These are phyloP conservation scores for Arrhamphus sclerolepis DNA, from an alignment of 2,797 vertebrate species.

Conservation along the genomic window DNA sequence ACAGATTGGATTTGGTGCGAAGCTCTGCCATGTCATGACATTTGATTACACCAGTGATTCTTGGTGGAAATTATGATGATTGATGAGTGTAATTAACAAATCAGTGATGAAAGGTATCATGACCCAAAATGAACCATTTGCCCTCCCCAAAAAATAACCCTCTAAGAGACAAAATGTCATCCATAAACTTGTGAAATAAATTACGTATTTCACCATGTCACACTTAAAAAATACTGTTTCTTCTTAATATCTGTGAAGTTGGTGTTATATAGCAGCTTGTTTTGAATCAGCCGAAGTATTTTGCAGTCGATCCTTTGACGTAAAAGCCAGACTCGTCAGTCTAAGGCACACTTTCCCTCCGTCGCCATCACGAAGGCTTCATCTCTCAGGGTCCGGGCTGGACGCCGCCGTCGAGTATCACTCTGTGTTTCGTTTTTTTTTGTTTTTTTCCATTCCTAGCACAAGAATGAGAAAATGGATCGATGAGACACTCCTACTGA, in stretches of 20 bases:
- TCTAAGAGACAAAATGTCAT: conserved; percentile 28
- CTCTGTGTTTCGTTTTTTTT: background rate
- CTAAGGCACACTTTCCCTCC: conserved; percentile 82
- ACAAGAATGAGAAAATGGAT: conserved; percentile 49
- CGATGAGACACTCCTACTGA: conserved; percentile 23
- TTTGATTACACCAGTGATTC: conserved; percentile 27
- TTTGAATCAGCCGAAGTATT: conserved; percentile 37
- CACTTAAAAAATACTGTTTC: conserved; percentile 58
- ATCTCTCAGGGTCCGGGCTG: conserved; percentile 23
- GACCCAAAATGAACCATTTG: conserved; percentile 35
- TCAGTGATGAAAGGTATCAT: conserved; percentile 1
- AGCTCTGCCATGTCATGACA: conserved; percentile 26
- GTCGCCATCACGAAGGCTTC: conserved; percentile 33
- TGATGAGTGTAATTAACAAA: conserved; percentile 21
- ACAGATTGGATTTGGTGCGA: conserved; percentile 36
- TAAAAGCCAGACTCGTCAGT: conserved; percentile 56
- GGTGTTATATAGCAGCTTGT: conserved; percentile 70
- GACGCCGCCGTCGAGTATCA: conserved; percentile 36
- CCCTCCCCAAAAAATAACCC: conserved; percentile 35
- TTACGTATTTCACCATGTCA: conserved; percentile 44
- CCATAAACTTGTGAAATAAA: conserved; percentile 50
- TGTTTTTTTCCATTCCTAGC: conserved; percentile 39
- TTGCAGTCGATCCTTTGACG: conserved; percentile 34
- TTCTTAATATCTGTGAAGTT: conserved; percentile 44
- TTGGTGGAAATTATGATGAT: conserved; percentile 20